phyloP scores from a whole-genome alignment of 2,888 invertebrate species.

The Lasioglossum malachurum region DNA sequence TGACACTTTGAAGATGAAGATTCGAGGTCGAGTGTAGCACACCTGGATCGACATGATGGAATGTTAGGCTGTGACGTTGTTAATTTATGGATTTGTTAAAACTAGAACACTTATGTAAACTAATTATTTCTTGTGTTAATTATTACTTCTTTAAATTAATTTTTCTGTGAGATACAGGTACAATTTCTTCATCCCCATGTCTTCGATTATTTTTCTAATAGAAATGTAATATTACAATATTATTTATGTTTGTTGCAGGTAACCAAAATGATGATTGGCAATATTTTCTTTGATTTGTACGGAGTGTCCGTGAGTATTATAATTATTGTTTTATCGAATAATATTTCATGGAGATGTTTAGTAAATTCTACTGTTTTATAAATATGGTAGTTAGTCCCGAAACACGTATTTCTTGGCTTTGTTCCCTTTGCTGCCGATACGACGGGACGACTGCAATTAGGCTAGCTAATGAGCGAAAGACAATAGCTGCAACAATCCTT shows the following conservation, averaged over 20 bases:
- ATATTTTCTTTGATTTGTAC: neutral
- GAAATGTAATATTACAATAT: neutral
- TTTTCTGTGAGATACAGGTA: too few relatives aligned
- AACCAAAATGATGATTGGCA: neutral
- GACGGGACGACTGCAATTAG: conserved; percentile 46
- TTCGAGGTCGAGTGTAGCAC: neutral
- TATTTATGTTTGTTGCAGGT: conserved; percentile 2
- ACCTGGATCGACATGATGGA: neutral
- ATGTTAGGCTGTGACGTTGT: too few relatives aligned
- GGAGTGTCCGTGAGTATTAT: neutral
- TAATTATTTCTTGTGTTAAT: neutral
- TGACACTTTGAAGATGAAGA: neutral
- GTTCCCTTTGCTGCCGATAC: conserved; percentile 19
- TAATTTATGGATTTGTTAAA: neutral
- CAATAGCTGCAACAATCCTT: conserved; percentile 42
- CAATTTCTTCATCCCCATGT: too few relatives aligned
- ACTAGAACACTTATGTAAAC: neutral
- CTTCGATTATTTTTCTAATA: neutral
- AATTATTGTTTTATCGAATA: neutral
- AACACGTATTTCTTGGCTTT: conserved; percentile 11
- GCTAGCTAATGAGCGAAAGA: conserved; percentile 50
- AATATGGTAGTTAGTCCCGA: conserved; percentile 17
- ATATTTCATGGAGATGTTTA: neutral
- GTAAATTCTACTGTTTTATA: neutral
- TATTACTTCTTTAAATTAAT: neutral